Evolutionary conservation across 2,113 vertebrate genomes (phyloP), one percentile per base, ranked within the genome.

Genomic region (Corydoras sp.): DNA sequence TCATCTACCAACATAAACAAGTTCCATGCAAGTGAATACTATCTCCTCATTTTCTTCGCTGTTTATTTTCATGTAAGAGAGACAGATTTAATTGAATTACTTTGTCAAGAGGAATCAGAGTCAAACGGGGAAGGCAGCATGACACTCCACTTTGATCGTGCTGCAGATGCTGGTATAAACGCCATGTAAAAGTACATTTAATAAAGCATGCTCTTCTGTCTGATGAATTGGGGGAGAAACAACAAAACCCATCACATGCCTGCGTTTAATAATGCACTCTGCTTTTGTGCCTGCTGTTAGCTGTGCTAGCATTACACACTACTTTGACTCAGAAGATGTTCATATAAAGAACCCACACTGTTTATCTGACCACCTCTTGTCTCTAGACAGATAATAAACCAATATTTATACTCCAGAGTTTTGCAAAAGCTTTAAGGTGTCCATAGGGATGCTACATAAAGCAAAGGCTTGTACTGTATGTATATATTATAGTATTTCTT

Each of bases 131-230:
- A 60, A 65, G 71, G 58, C 24, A 29, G 30, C 63, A 69, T 67
- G 73, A 75, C 72, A 71, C 71, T 76, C 76, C 79, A 72, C 88
- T 89, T 88, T 89, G 86, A 89, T 88, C 85, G 79, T 67, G 72
- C 76, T 71, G 77, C 86, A 85, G 86, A 73, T 10, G 76, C 73
- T 75, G 77, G 86, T 76, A 73, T 75, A 79, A 82, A 70, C 75
- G 70, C 73, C 70, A 31, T 73, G 87, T 84, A 83, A 85, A 86
- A 85, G 84, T 87, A 83, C 86, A 86, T 88, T 89, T 87, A 83
- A 87, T 88, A 90, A 89, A 86, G 83, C 75, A 82, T 84, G 83
- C 86, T 86, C 74, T 80, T 78, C 83, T 86, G 55, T 72, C 82
- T 85, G 81, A 87, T 83, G 83, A 88, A 81, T 81, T 81, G 49